Percentiles rank a stretch among this genome's conserved stretches.
phyloP scores from a whole-genome alignment of 2,113 vertebrate species.

The Chaetura pelagica region DNA sequence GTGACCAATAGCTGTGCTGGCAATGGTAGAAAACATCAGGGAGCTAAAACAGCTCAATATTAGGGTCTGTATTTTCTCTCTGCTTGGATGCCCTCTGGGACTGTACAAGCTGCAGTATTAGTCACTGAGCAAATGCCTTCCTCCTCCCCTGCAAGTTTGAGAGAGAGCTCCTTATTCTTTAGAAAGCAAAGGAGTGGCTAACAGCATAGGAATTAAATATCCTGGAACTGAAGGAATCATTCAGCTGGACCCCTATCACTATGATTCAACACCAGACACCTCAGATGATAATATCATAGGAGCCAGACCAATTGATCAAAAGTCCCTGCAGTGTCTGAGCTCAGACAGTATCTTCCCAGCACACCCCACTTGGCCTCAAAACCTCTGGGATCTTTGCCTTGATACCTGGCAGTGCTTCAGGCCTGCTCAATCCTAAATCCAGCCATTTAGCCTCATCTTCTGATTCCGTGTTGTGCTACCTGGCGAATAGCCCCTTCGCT shows the following conservation, averaged over 20 bases:
- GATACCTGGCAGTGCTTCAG: neutral
- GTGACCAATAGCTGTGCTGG: neutral
- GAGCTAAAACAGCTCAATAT: neutral
- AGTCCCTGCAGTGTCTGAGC: neutral
- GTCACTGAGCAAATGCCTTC: neutral
- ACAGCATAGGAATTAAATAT: slow-evolving; percentile 1
- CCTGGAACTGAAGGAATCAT: neutral
- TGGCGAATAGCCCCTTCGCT: neutral
- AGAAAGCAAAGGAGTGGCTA: neutral
- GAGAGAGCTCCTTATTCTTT: neutral
- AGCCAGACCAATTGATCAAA: slow-evolving; percentile 47
- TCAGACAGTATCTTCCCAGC: neutral
- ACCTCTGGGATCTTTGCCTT: neutral
- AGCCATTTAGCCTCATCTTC: neutral
- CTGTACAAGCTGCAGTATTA: neutral
- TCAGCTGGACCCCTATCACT: neutral
- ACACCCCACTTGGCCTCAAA: neutral
- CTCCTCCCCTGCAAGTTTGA: neutral
- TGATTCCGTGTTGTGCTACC: neutral
- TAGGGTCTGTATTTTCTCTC: neutral
- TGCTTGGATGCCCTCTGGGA: neutral
- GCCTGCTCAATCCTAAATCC: neutral
- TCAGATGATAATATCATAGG: slow-evolving; percentile 39
- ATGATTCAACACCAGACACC: slow-evolving; percentile 22
- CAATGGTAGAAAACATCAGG: neutral